phyloP scores from a whole-genome alignment of 37 sponge, comb jelly and placozoan species.

The Aplysina aerophoba region DNA sequence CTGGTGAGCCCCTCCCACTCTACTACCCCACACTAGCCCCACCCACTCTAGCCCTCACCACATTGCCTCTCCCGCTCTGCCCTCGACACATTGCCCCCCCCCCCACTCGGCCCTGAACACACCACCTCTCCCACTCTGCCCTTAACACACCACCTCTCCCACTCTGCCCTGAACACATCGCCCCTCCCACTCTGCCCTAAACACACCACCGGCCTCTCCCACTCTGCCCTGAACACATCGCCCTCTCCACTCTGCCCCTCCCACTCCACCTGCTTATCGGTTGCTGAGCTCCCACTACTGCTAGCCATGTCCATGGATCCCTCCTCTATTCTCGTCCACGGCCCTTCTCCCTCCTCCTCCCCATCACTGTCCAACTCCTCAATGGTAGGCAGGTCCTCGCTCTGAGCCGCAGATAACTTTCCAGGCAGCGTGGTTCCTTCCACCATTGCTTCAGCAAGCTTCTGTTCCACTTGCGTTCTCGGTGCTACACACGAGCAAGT shows the following conservation, averaged over 20 bases:
- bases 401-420: not conserved
- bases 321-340: not conserved
- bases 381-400: not conserved
- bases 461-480: slow-evolving; percentile 3
- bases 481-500: slow-evolving; percentile 2
- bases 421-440: not conserved
- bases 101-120: no score
- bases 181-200: slow-evolving; percentile 31
- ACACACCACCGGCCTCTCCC: slow-evolving; percentile 15
- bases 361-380: slow-evolving; percentile 13
- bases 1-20: not conserved
- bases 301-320: slow-evolving; percentile 14
- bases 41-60: not conserved
- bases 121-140: not conserved
- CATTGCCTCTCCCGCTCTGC: not conserved
- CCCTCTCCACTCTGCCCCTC: not conserved
- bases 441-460: slow-evolving; percentile 20
- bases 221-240: not conserved
- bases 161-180: not conserved
- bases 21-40: slow-evolving; percentile 31
- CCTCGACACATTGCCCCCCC: not conserved
- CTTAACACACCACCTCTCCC: slow-evolving; percentile 17
- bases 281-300: slow-evolving; percentile 1
- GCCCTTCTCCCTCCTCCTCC: not conserved
- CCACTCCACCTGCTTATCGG: not conserved